Evolutionary conservation across 2,888 invertebrate genomes (phyloP).

Genomic region (Matsumyia berberina): DNA sequence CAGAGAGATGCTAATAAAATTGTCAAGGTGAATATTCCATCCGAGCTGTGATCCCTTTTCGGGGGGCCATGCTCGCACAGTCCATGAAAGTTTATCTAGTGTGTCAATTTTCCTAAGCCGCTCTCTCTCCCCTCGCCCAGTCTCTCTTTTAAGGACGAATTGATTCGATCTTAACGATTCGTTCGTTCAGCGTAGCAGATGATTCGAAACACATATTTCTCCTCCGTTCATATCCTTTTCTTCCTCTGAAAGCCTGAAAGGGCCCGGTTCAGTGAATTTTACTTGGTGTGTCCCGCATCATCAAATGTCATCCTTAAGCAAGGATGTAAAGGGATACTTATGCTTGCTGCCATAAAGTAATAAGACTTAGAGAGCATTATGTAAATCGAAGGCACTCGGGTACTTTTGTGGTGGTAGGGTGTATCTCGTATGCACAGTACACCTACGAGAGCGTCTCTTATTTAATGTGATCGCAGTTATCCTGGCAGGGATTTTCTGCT

Average conservation of each 20-base stretch:
- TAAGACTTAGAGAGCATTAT: slow-evolving; percentile 50
- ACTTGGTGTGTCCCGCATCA: slow-evolving; percentile 62
- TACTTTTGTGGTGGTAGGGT: slow-evolving; percentile 19
- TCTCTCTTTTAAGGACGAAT: slow-evolving; percentile 23
- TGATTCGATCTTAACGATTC: slow-evolving; percentile 57
- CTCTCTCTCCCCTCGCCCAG: not conserved
- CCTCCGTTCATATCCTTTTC: not conserved
- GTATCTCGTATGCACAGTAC: slow-evolving; percentile 2
- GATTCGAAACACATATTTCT: slow-evolving; percentile 56
- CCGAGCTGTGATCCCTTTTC: not conserved
- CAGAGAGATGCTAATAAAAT: slow-evolving; percentile 38
- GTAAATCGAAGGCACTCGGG: slow-evolving; percentile 52
- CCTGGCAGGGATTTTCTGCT: slow-evolving; percentile 13
- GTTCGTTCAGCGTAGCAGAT: slow-evolving; percentile 62
- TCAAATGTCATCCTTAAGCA: slow-evolving; percentile 58
- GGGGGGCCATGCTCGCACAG: slow-evolving; percentile 12
- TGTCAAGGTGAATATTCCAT: slow-evolving; percentile 55
- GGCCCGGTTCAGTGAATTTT: slow-evolving; percentile 51
- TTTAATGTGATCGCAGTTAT: slow-evolving; percentile 26
- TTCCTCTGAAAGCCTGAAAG: slow-evolving; percentile 9
- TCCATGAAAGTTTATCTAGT: slow-evolving; percentile 38
- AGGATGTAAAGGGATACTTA: slow-evolving; percentile 28
- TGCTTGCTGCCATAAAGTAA: slow-evolving; percentile 11
- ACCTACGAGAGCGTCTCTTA: not conserved
- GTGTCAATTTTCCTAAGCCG: slow-evolving; percentile 31